A percentile compares a stretch with the other conserved stretches of the same genome.
Evolutionary conservation across 1,140 invertebrate genomes (phyloP).

Genomic region (Ditylenchus dipsaci): DNA sequence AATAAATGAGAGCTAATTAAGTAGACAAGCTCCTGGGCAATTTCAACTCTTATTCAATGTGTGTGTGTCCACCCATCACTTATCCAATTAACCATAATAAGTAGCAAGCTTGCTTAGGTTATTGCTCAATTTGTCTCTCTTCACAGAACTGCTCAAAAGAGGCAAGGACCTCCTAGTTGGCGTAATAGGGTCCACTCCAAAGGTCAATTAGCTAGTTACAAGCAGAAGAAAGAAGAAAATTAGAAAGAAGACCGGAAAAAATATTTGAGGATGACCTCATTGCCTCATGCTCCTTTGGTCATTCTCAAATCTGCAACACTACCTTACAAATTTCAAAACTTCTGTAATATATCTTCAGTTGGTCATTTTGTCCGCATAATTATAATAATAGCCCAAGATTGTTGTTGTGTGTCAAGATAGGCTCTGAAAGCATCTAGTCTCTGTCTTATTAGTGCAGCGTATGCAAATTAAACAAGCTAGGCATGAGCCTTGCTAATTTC

Average conservation of each 20-base stretch:
- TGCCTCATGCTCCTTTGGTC: not conserved
- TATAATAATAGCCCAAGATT: not conserved
- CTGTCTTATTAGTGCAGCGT: not conserved
- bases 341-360: not conserved
- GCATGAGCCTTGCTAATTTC: not conserved
- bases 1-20: too few species aligned
- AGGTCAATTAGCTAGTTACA: not conserved
- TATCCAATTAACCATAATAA: too few species aligned
- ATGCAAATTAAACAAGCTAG: not conserved
- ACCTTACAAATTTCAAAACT: not conserved
- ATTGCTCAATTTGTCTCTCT: too few species aligned
- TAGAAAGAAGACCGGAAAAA: conserved; percentile 1
- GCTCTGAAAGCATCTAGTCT: not conserved
- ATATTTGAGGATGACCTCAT: not conserved
- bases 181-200: not conserved
- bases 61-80: too few species aligned
- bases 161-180: too few species aligned
- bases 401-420: not conserved
- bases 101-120: too few species aligned
- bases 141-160: too few species aligned
- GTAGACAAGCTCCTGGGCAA: too few species aligned
- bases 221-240: not conserved
- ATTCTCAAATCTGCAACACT: not conserved
- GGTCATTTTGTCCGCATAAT: not conserved
- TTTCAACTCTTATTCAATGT: too few species aligned